Evolutionary conservation across 2,797 vertebrate genomes (phyloP), one percentile per base, ranked within the genome.

Genomic region (Benthosema pterotum): DNA sequence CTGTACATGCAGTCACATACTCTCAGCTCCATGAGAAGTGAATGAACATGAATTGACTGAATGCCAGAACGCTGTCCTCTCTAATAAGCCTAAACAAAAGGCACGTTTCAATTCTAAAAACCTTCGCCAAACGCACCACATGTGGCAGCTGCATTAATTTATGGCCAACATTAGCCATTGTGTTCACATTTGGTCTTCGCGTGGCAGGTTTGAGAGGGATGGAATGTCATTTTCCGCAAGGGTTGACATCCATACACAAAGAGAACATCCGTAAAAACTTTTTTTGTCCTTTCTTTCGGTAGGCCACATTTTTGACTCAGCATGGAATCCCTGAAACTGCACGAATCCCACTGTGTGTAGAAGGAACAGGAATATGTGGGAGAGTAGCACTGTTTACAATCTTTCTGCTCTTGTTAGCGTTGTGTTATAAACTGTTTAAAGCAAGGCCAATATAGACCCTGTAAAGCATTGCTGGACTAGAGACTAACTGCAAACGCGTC

Each of bases 361-460:
- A 32, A 57, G 62, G 47, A 38, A 38, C 32, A 38, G 50, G 46
- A 69, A 72, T 60, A 66, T 48, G 9, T n/a, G 70, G 54, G 22
- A 63, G 15, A 6, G 22, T 16, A 18, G 49, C 7, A 14, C 56
- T 85, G 84, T 87, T 88, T 86, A 83, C 63, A 79, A 52, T 82
- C 74, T 51, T 55, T 66, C 63, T 60, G 52, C 72, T 60, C 64
- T 70, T 86, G 79, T 86, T 80, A 76, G 53, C 63, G 17, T 50
- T 54, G 61, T 75, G 54, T 72, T 85, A 60, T 85, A 88, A 91
- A 90, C 77, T 80, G 83, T 88, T 87, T 87, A 84, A 80, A 80
- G 45, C 52, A 56, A 53, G 60, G 66, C 61, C 73, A 78, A 86
- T 82, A 81, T 75, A 77, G 65, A 69, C 63, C 55, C 69, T 71